Conservation (phyloP, 2,797 vertebrate species). For the Pangasius djambal region DNA sequence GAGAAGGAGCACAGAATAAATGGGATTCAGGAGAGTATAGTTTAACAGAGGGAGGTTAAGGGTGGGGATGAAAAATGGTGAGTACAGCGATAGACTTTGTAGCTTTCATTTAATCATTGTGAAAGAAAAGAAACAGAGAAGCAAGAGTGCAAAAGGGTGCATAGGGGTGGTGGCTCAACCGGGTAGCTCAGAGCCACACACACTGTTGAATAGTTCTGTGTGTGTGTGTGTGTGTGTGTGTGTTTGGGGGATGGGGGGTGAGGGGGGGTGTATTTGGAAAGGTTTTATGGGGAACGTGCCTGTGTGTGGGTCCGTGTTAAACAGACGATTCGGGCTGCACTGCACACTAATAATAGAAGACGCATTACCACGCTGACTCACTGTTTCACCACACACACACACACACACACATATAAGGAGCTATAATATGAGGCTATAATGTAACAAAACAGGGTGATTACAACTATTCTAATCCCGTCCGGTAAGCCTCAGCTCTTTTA, state of each 20-base stretch:
- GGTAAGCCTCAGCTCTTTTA: constrained; percentile 18
- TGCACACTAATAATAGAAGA: constrained; percentile 48
- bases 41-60: constrained; percentile 16
- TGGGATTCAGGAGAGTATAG: constrained; percentile 2
- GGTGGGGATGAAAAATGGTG: constrained; percentile 24
- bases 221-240: background rate
- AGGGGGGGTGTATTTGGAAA: constrained; percentile 33
- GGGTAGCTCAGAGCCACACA: background rate
- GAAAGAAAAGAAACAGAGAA: constrained; percentile 21
- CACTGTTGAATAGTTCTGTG: constrained; percentile 4
- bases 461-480: constrained; percentile 42
- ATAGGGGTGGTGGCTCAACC: background rate
- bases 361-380: constrained; percentile 46
- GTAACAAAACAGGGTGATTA: constrained; percentile 43
- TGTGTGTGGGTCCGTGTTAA: constrained; percentile 51
- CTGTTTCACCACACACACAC: constrained; percentile 31
- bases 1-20: background rate
- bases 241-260: background rate
- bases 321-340: constrained; percentile 46
- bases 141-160: background rate
- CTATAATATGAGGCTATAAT: constrained; percentile 49
- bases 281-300: constrained; percentile 38
- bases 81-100: constrained; percentile 9
- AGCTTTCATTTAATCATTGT: constrained; percentile 28
- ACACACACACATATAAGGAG: constrained; percentile 20